Conservation (phyloP, 2,797 vertebrate species). For the Semaprochilodus insignis region DNA sequence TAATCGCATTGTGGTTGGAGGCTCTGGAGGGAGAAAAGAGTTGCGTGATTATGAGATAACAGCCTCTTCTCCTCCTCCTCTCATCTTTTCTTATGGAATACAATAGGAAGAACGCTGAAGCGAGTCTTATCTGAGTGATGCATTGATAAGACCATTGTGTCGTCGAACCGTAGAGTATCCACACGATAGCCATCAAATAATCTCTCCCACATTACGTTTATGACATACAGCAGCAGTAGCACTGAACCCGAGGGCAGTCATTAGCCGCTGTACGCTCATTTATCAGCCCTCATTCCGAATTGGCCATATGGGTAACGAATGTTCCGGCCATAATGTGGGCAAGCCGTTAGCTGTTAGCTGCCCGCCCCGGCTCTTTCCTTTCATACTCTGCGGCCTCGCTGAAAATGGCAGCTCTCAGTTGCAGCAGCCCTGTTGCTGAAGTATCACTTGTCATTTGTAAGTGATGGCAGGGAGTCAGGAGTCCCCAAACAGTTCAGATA, state of each 20-base stretch:
- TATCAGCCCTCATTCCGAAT: constrained; percentile 35
- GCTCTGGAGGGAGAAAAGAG: constrained; percentile 25
- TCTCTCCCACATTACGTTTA: constrained; percentile 50
- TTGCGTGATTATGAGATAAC: constrained; percentile 41
- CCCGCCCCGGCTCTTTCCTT: constrained; percentile 21
- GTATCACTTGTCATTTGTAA: constrained; percentile 65
- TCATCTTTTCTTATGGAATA: constrained; percentile 3
- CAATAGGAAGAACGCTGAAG: constrained; percentile 31
- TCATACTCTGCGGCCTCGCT: constrained; percentile 18
- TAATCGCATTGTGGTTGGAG: constrained; percentile 20
- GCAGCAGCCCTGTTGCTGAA: constrained; percentile 55
- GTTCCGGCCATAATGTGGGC: constrained; percentile 4
- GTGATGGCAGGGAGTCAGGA: constrained; percentile 53
- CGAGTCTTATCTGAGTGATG: constrained; percentile 30
- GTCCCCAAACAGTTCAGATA: constrained; percentile 47
- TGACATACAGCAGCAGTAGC: constrained; percentile 37
- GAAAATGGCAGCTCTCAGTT: constrained; percentile 32
- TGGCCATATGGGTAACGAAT: constrained; percentile 37
- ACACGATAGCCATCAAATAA: constrained; percentile 47
- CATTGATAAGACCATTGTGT: constrained; percentile 31
- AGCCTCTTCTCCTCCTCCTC: constrained; percentile 7
- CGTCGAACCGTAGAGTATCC: constrained; percentile 26
- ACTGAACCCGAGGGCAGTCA: constrained; percentile 44
- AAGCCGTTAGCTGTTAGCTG: constrained; percentile 37
- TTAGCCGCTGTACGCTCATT: constrained; percentile 43